Base-by-base conservation (phyloP, 2,113 vertebrate genomes). In the Ceyx cyanopectus region DNA sequence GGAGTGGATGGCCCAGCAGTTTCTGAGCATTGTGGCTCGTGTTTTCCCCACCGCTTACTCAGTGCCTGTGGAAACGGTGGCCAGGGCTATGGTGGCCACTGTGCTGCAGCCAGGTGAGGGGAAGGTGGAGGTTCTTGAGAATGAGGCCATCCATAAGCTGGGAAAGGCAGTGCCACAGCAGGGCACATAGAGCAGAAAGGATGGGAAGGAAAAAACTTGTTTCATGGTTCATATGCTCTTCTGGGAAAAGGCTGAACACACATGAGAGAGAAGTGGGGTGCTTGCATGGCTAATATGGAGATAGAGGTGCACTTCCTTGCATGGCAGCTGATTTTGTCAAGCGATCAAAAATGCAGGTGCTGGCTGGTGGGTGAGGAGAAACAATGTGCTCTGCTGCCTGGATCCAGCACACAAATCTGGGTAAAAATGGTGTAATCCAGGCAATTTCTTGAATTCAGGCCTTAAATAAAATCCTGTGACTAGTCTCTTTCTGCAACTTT, bases 51-150 rank as follows among this genome's bases (percentile, higher is more conserved):
- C 97, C 0, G 96, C 98, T 40, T 95, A 98, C 96, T 97, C 98
- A 0, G 94, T 98, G 68, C 98, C 98, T 7, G 95, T 99, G 72
- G 88, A 95, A 26, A 46, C 19, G 0, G 97, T 99, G 90, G 98
- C 92, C 4, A 98, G 95, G 73, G 98, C 98, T 15, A 99, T 99
- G 98, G 94, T 97, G 75, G 94, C 96, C 60, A 97, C 97, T 34
- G 97, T 97, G 5, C 79, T 98, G 69, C 92, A 97, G 26, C 96
- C 96, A 3, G 92, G 96, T 1, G 20, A 97, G 45, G 91, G 93
- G 60, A 98, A 96, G 80, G 97, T 93, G 5, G 97, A 98, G 91
- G 98, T 99, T 90, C 97, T 99, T 58, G 98, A 99, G 92, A 98
- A 98, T 19, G 72, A 94, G 61, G 97, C 87, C 68, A 98, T 99